Conservation (phyloP, 1,140 invertebrate species). For the Dreissena rostriformis region DNA sequence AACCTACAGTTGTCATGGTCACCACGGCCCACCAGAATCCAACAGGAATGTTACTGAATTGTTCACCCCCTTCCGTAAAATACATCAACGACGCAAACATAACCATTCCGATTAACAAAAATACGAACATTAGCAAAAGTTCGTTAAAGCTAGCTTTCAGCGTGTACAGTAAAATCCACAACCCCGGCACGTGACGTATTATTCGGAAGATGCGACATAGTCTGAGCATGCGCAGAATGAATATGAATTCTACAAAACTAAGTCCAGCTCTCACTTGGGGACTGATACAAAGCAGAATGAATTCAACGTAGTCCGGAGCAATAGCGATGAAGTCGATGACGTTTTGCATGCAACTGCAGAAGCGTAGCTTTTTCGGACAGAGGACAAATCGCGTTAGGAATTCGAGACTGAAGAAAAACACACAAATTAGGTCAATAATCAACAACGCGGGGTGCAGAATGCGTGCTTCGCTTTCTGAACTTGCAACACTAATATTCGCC, state of each 20-base stretch:
- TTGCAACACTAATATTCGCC: conserved; percentile 11
- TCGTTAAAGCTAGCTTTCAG: conserved; percentile 99
- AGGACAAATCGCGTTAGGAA: conserved; percentile 74
- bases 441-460: conserved; percentile 73
- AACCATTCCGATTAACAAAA: conserved; percentile 78
- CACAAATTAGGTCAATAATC: conserved; percentile 75
- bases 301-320: conserved; percentile 74
- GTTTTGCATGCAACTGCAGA: conserved; percentile 75
- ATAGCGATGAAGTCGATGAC: conserved; percentile 78
- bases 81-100: conserved; percentile 77
- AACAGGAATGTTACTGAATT: conserved; percentile 98
- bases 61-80: conserved; percentile 81
- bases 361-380: conserved; percentile 75
- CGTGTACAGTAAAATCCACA: conserved; percentile 99
- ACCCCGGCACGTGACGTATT: conserved; percentile 98
- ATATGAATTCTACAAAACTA: conserved; percentile 76
- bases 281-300: conserved; percentile 68
- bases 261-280: conserved; percentile 65
- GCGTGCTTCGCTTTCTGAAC: conserved; percentile 16
- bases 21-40: conserved; percentile 99
- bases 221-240: conserved; percentile 98
- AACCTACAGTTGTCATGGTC: conserved; percentile 98
- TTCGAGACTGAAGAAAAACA: conserved; percentile 78
- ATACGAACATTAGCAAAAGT: conserved; percentile 91
- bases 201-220: conserved; percentile 99